Evolutionary conservation across 2,888 invertebrate genomes (phyloP), one percentile per base, ranked within the genome.

Genomic region (Tetragonula carbonaria): DNA sequence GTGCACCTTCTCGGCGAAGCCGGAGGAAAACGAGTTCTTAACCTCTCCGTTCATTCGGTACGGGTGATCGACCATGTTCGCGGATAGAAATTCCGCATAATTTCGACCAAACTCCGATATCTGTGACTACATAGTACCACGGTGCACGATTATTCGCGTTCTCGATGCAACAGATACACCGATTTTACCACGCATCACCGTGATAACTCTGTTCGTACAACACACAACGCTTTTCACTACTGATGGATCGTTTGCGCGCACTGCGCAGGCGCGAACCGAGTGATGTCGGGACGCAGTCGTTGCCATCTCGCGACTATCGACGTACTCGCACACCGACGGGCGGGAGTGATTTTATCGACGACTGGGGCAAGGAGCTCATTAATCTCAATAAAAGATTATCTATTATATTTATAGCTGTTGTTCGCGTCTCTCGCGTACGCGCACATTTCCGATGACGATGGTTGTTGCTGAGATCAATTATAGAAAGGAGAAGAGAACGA

Each of bases 1-100:
- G 0, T 85, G 86, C 16, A 90, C 67, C 13, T 70, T 67, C 33
- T 85, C 81, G 51, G 85, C 85, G 73, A 91, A 90, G 55, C 66
- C 62, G 38, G 83, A 76, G 57, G 63, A 38, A 38, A 68, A 57
- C 55, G 28, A 13, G 11, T 51, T 14, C 14, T 55, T 80, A 77
- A 73, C 78, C 74, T 81, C 85, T 63, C 28, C 59, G 65, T 75
- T 71, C 70, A 59, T 55, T 59, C n/a, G 16, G 16, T 55, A 53
- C 57, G 51, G 13, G 33, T n/a, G 53, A 28, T 74, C 73, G 13
- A 72, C 66, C 84, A 84, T 84, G 33, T 38, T 63, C 16, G 65
- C 63, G 57, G 38, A 55, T n/a, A 45, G 8, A 59, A 59, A 74
- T 68, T 51, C 65, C 57, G 63, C 70, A 59, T 53, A 28, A 28